These are phyloP conservation scores for Gonatopus flavifemur DNA, from an alignment of 1,140 invertebrate species.

Conservation along the genomic window DNA sequence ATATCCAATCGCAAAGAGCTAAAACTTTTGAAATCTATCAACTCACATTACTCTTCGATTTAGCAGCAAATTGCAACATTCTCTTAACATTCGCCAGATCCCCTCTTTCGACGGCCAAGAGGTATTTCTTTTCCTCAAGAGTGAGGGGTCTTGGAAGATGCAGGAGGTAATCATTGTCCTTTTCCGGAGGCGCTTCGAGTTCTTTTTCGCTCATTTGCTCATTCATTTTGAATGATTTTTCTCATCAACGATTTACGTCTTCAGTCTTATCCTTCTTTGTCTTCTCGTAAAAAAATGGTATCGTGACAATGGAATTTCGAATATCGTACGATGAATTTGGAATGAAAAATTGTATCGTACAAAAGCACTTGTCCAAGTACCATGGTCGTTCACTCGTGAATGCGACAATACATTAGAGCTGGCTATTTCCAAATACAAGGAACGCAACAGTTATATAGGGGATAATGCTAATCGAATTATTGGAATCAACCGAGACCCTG, in stretches of 20 bases:
- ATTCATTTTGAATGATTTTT: constrained; percentile 28
- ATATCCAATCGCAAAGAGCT: too few species aligned
- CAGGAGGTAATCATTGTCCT: constrained; percentile 25
- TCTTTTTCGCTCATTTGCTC: constrained; percentile 24
- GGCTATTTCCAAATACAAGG: too few species aligned
- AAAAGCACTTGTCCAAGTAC: background rate
- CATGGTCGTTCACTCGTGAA: background rate
- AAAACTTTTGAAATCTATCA: too few species aligned
- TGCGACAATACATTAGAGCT: too few species aligned
- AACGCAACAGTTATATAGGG: constrained; percentile 28
- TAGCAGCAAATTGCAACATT: constrained; percentile 49
- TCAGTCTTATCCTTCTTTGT: background rate
- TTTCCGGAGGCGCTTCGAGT: constrained; percentile 22
- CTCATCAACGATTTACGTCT: constrained; percentile 13
- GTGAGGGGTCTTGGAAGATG: constrained; percentile 70
- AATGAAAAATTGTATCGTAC: background rate
- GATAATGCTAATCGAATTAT: constrained; percentile 46
- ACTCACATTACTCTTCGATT: constrained; percentile 15
- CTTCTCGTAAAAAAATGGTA: too few species aligned
- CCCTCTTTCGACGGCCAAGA: constrained; percentile 81
- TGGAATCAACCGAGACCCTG: constrained; percentile 45
- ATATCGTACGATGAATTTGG: background rate
- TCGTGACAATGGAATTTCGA: too few species aligned
- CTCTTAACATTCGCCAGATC: constrained; percentile 78
- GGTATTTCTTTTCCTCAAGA: constrained; percentile 81